A percentile compares a stretch with the other conserved stretches of the same genome.
phyloP scores from a whole-genome alignment of 2,797 vertebrate species.

The Pseudochirops cupreus region DNA sequence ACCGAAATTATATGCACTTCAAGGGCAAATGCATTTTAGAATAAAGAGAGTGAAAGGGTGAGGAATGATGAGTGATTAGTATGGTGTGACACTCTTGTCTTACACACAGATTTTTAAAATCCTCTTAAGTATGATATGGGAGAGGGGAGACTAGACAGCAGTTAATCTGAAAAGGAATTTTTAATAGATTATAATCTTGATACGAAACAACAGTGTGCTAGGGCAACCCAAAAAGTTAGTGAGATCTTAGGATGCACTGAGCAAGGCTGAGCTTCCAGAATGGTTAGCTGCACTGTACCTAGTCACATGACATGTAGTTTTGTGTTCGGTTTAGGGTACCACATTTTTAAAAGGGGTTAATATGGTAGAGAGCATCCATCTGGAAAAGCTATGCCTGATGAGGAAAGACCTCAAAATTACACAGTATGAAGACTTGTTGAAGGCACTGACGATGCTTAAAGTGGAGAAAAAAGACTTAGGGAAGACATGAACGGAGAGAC shows the following conservation, averaged over 20 bases:
- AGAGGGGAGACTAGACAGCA: not conserved
- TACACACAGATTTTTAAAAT: not conserved
- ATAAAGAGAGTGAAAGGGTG: too few species aligned
- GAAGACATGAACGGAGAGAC: not conserved
- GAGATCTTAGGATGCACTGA: not conserved
- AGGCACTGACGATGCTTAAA: not conserved
- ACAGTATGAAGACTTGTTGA: not conserved
- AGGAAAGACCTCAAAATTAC: not conserved
- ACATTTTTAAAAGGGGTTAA: not conserved
- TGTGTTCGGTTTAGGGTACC: not conserved
- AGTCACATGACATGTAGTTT: not conserved
- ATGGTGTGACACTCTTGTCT: not conserved
- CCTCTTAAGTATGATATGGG: not conserved
- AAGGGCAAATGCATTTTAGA: too few species aligned
- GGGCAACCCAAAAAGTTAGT: not conserved
- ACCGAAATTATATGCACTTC: too few species aligned
- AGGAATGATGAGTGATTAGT: too few species aligned
- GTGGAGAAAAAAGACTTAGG: not conserved
- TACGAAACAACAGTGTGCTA: not conserved
- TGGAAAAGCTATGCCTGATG: not conserved
- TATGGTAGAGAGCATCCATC: not conserved
- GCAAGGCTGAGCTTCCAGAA: not conserved
- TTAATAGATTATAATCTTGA: not conserved
- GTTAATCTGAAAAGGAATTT: not conserved
- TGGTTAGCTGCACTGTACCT: not conserved